These are phyloP conservation scores for Limenitis camilla DNA, from an alignment of 2,888 invertebrate species.

Conservation along the genomic window DNA sequence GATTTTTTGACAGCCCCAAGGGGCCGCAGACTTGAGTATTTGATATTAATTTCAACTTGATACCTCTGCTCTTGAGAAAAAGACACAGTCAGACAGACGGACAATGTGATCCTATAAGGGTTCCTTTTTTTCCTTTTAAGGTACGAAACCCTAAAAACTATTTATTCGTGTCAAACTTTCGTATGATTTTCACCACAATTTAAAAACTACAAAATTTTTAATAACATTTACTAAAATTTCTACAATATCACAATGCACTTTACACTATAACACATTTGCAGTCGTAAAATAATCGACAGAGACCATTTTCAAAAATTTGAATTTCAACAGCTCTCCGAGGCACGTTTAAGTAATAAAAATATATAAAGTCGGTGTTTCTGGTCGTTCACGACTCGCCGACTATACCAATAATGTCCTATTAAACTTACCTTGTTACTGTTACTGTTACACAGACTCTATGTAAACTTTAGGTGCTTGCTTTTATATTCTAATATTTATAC, in stretches of 20 bases:
- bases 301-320: conserved; percentile 24
- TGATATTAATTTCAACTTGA: too few species aligned
- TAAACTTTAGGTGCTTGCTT: not conserved
- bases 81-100: too few species aligned
- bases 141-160: too few species aligned
- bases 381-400: conserved; percentile 29
- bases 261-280: conserved; percentile 7
- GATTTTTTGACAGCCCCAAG: too few species aligned
- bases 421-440: conserved; percentile 31
- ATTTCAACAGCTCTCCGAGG: conserved; percentile 19
- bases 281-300: conserved; percentile 14
- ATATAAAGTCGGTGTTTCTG: conserved; percentile 23
- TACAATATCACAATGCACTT: not conserved
- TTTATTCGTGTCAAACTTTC: too few species aligned
- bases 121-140: too few species aligned
- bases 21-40: too few species aligned
- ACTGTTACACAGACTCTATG: not conserved
- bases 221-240: not conserved
- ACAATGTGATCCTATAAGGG: too few species aligned
- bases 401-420: conserved; percentile 27
- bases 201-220: too few species aligned
- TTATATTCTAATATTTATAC: too few species aligned
- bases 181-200: too few species aligned
- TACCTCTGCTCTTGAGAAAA: too few species aligned
- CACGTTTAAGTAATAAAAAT: conserved; percentile 32